These are phyloP conservation scores for Gari tellinella DNA, from an alignment of 2,888 invertebrate genomes.

Conservation along the genomic window DNA sequence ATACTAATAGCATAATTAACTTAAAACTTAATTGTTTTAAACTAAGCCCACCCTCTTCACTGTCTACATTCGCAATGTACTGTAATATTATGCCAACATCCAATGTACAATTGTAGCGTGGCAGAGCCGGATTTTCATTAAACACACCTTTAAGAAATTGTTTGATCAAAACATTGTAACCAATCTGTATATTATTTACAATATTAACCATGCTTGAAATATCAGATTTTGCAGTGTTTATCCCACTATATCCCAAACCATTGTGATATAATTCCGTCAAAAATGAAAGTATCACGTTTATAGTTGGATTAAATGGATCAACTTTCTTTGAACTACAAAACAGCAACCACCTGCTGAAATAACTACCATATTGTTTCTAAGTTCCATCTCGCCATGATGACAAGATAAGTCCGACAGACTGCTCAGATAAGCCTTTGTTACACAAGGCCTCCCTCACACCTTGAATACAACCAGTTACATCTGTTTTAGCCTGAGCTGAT, in stretches of 20 bases:
- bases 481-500: too few relatives aligned
- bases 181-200: constrained; percentile 12
- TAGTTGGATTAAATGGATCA: constrained; percentile 32
- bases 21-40: not conserved
- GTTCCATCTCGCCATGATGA: constrained; percentile 10
- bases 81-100: constrained; percentile 1
- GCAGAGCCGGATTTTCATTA: constrained; percentile 25
- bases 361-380: constrained; percentile 24
- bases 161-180: constrained; percentile 20
- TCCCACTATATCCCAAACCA: constrained; percentile 11
- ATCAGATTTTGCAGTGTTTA: constrained; percentile 30
- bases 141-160: constrained; percentile 29
- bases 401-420: constrained; percentile 1
- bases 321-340: constrained; percentile 35
- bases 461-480: too few relatives aligned
- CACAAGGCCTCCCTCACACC: constrained; percentile 12
- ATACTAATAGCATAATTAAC: constrained; percentile 3
- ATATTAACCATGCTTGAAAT: constrained; percentile 5
- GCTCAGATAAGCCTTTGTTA: constrained; percentile 6
- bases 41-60: not conserved
- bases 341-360: constrained; percentile 32
- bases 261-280: constrained; percentile 8
- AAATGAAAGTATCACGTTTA: constrained; percentile 20
- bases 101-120: constrained; percentile 5
- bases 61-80: not conserved